Conservation (phyloP, 1,140 invertebrate genomes). For the Halesus radiatus region DNA sequence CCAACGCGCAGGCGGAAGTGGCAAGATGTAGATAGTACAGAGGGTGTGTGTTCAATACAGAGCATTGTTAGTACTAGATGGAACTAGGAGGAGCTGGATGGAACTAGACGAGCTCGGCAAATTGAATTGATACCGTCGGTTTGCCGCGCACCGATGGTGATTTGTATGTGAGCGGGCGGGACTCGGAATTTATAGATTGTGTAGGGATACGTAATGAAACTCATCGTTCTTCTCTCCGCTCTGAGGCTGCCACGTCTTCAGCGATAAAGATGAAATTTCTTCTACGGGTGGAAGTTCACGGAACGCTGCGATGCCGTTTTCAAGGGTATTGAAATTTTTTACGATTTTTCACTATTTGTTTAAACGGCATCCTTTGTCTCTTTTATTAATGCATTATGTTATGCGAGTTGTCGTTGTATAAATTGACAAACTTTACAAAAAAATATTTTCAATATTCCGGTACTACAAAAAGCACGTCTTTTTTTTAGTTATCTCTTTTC, state of each 20-base stretch:
- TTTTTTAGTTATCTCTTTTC: no score
- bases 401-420: no score
- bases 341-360: no score
- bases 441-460: no score
- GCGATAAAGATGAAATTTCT: no score
- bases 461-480: no score
- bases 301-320: no score
- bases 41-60: not conserved
- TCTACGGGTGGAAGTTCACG: no score
- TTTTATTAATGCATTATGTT: no score
- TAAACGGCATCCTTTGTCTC: no score
- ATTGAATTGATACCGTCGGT: conserved; percentile 53
- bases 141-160: conserved; percentile 44
- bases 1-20: not conserved
- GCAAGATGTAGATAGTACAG: not conserved
- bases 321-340: no score
- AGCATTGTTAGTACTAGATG: conserved; percentile 22
- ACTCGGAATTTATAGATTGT: conserved; percentile 49
- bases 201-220: conserved; percentile 49
- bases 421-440: no score
- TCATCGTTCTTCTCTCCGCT: conserved; percentile 38
- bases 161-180: conserved; percentile 41
- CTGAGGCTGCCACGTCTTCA: not conserved
- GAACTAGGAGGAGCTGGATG: not conserved
- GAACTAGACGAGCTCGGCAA: conserved; percentile 31